phyloP scores from a whole-genome alignment of 2,888 invertebrate genomes.

The Lycia hirtaria region DNA sequence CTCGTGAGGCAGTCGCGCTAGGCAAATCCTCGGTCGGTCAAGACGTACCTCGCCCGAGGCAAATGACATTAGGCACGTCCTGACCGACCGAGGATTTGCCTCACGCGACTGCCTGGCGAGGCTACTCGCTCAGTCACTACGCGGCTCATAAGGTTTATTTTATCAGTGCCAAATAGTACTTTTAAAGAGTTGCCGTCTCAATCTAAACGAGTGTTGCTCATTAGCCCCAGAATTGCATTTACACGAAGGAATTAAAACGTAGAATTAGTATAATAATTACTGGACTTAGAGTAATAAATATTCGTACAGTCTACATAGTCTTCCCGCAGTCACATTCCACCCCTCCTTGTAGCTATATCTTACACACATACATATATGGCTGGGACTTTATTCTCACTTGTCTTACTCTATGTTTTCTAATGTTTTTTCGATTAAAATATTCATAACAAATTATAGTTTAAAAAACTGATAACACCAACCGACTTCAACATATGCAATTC shows the following conservation, averaged over 20 bases:
- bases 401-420: too few relatives aligned
- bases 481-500: too few relatives aligned
- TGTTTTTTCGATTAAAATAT: background rate
- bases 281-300: background rate
- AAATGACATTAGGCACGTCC: too few relatives aligned
- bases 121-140: too few relatives aligned
- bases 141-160: slow-evolving; percentile 46
- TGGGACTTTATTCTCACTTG: background rate
- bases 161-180: slow-evolving; percentile 65
- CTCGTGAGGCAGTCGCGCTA: too few relatives aligned
- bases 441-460: too few relatives aligned
- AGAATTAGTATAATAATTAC: slow-evolving; percentile 6
- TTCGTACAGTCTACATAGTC: slow-evolving; percentile 12
- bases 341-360: slow-evolving; percentile 6
- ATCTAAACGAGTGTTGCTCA: slow-evolving; percentile 26
- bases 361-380: background rate
- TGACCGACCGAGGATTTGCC: too few relatives aligned
- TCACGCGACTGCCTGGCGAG: too few relatives aligned
- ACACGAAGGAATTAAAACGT: slow-evolving; percentile 1
- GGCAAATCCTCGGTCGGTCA: too few relatives aligned
- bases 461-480: too few relatives aligned
- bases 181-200: slow-evolving; percentile 41
- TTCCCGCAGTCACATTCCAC: slow-evolving; percentile 23
- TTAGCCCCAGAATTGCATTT: slow-evolving; percentile 18
- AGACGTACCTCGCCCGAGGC: too few relatives aligned